These are phyloP conservation scores for Dicycla oo DNA, from an alignment of 2,888 invertebrate genomes.

Conservation along the genomic window DNA sequence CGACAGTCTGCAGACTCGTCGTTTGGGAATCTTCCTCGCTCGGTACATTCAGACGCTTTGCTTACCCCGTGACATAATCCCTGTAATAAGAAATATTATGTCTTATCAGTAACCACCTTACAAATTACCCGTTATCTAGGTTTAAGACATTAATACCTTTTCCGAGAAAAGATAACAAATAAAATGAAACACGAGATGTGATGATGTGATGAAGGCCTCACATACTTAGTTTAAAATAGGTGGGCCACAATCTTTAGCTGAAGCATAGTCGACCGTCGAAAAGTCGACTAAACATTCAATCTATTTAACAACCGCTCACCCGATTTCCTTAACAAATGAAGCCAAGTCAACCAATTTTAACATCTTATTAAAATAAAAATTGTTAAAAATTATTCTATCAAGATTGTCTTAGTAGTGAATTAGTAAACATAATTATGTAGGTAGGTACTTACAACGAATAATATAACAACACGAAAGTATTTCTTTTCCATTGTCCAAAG, in stretches of 20 bases:
- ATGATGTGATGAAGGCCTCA: conserved; percentile 15
- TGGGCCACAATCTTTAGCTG: neutral
- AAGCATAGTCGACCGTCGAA: no score
- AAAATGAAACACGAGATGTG: conserved; percentile 17
- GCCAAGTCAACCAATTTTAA: neutral
- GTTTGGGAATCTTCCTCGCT: conserved; percentile 81
- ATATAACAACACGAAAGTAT: conserved; percentile 61
- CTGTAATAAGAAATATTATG: conserved; percentile 74
- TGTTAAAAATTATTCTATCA: no score
- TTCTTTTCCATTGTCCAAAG: conserved; percentile 54
- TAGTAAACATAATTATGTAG: neutral
- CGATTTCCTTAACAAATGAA: neutral
- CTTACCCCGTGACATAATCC: conserved; percentile 72
- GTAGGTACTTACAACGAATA: conserved; percentile 69
- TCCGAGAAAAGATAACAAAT: conserved; percentile 38
- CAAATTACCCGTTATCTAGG: conserved; percentile 58
- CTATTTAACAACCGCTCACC: neutral
- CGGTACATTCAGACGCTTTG: conserved; percentile 73
- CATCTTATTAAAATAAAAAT: no score
- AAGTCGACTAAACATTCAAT: neutral
- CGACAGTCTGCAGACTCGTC: conserved; percentile 77
- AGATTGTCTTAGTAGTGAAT: no score
- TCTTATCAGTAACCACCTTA: conserved; percentile 54
- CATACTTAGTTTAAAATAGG: neutral
- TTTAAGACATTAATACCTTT: conserved; percentile 47